Percentiles rank a stretch among this genome's conserved stretches.
Evolutionary conservation across 1,140 invertebrate genomes (phyloP).

Genomic region (Zaprionus nigranus): DNA sequence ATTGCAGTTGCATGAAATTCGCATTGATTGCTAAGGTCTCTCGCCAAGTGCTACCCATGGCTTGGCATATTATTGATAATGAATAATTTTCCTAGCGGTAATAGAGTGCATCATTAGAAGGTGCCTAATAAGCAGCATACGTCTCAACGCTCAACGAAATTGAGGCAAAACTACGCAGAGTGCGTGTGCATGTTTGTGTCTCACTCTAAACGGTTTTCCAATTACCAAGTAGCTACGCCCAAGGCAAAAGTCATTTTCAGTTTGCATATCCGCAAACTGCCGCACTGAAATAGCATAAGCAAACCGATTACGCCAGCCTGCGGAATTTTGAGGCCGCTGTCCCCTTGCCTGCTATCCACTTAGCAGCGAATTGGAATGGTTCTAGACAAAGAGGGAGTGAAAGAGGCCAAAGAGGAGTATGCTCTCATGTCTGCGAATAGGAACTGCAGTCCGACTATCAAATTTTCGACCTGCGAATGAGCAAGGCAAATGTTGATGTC

Average conservation of each 20-base stretch:
- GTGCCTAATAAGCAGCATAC: constrained; percentile 47
- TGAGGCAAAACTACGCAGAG: constrained; percentile 37
- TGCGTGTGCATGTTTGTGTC: constrained; percentile 23
- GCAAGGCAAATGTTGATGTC: constrained; percentile 15
- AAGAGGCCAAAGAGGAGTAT: not conserved
- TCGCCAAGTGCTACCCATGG: constrained; percentile 30
- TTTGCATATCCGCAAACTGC: constrained; percentile 68
- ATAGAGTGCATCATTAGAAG: constrained; percentile 79
- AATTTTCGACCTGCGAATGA: constrained; percentile 18
- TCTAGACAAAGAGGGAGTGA: not conserved
- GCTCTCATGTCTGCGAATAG: constrained; percentile 1
- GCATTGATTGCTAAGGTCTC: constrained; percentile 47
- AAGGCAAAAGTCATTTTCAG: constrained; percentile 75
- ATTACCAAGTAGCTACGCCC: constrained; percentile 60
- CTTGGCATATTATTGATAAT: constrained; percentile 74
- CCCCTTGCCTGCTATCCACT: constrained; percentile 2
- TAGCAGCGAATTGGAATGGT: constrained; percentile 19
- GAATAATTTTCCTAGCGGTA: constrained; percentile 73
- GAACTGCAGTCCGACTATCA: constrained; percentile 12
- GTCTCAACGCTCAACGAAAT: constrained; percentile 39
- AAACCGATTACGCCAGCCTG: constrained; percentile 44
- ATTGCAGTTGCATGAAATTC: constrained; percentile 29
- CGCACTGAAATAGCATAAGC: constrained; percentile 43
- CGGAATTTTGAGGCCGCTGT: constrained; percentile 24
- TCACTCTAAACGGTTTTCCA: constrained; percentile 71